Evolutionary conservation across 1,140 invertebrate species (phyloP).

Genomic region (Panulirus ornatus): DNA sequence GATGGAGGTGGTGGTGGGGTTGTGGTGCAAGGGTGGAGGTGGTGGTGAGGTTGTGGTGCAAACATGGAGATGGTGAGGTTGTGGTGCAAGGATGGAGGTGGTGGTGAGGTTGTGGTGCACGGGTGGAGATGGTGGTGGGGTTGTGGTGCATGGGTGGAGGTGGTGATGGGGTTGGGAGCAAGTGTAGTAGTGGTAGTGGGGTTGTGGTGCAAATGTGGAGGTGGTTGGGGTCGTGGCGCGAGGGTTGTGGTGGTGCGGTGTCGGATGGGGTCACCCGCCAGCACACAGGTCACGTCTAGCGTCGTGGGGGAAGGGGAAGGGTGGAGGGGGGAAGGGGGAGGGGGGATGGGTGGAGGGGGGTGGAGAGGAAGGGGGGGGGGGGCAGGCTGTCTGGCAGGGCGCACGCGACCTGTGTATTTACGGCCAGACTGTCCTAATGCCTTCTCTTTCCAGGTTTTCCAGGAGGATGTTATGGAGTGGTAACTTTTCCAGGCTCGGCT

Average conservation of each 20-base stretch:
- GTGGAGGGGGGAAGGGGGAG: background rate
- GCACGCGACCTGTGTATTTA: background rate
- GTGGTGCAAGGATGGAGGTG: no score
- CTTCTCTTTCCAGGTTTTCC: background rate
- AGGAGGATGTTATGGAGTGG: conserved; percentile 16
- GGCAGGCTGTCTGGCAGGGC: conserved; percentile 16
- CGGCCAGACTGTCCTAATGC: conserved; percentile 7
- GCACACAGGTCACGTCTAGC: conserved; percentile 6
- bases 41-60: no score
- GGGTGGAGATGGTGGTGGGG: background rate
- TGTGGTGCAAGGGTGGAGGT: no score
- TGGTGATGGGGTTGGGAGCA: background rate
- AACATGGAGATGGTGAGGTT: no score
- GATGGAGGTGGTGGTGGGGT: no score
- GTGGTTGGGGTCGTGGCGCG: background rate
- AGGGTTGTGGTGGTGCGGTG: no score
- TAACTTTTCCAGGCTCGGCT: conserved; percentile 2
- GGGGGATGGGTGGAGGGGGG: background rate
- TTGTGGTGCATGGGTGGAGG: background rate
- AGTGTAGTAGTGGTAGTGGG: background rate
- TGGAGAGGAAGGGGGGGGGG: background rate
- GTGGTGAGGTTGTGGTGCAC: no score
- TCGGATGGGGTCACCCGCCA: background rate
- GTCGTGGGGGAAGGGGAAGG: background rate
- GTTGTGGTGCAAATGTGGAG: background rate